Base-by-base conservation (phyloP, 2,888 invertebrate genomes). In the Salpingus planirostris region DNA sequence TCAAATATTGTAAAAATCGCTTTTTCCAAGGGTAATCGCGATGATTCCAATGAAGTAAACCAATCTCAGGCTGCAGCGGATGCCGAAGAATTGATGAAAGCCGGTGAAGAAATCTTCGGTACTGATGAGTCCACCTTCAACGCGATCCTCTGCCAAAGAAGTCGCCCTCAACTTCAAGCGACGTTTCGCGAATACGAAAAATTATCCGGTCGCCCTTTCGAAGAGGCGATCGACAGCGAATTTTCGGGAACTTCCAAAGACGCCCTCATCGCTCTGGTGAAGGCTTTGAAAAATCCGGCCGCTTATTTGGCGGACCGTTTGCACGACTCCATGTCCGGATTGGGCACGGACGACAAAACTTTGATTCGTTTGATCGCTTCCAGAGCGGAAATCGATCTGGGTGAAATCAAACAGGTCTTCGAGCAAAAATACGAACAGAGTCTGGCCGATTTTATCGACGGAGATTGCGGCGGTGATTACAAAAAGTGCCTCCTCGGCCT, bases 121-220 rank as follows among this genome's bases (percentile, higher is more conserved):
- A 92, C 91, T 0, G 89, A 90, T 58, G 90, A 90, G 63, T 84
- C 86, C 0, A 73, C 75, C 24, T 90, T 93, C 67, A 88, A 89
- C 60, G 73, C 77, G 35, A 76, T 91, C 30, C 70, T 93, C 26
- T 86, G 86, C 50, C 80, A 85, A 38, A 78, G 89, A 49, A 84
- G 78, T 54, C 74, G 71, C 46, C 68, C 73, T 3, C 85, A 86
- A 54, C 57, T 78, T 26, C 59, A 65, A 15, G 55, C 62, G 32
- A 65, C n/a, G n/a, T n/a, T n/a, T n/a, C n/a, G n/a, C n/a, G n/a
- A n/a, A n/a, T n/a, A n/a, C n/a, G n/a, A n/a, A n/a, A n/a, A n/a
- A n/a, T n/a, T n/a, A n/a, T n/a, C n/a, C n/a, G n/a, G n/a, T n/a
- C n/a, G n/a, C n/a, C n/a, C n/a, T n/a, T n/a, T n/a, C n/a, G n/a